Percentiles rank a stretch among this genome's conserved stretches.
Conservation (phyloP, 2,113 vertebrate genomes). For the Chinchilla lanigera region DNA sequence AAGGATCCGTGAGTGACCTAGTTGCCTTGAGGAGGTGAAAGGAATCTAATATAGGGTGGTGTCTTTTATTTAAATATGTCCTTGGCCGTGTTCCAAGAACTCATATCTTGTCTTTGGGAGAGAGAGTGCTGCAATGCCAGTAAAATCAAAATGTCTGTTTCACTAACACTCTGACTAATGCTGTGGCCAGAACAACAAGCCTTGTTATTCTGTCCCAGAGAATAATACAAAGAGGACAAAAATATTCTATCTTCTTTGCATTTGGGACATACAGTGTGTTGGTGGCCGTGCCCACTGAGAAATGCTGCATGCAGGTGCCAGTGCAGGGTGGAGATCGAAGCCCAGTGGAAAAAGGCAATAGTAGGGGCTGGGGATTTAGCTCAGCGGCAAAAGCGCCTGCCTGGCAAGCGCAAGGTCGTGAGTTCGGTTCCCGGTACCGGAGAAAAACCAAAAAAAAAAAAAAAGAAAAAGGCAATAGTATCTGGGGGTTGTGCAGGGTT, state of each 20-base stretch:
- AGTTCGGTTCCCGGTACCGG: no score
- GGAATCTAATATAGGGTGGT: background rate
- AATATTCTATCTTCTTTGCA: background rate
- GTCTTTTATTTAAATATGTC: background rate
- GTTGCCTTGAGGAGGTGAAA: background rate
- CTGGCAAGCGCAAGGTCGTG: no score
- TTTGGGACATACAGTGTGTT: background rate
- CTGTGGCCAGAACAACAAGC: background rate
- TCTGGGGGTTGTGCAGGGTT: background rate
- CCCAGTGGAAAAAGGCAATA: background rate
- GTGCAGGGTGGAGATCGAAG: background rate
- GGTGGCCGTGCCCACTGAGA: background rate
- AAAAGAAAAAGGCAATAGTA: background rate
- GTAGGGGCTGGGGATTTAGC: no score
- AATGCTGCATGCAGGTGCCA: background rate
- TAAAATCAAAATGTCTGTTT: constrained; percentile 2
- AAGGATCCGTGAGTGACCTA: background rate
- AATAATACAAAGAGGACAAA: background rate
- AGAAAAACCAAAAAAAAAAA: no score
- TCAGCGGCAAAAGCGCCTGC: no score
- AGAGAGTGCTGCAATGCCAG: background rate
- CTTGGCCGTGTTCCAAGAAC: background rate
- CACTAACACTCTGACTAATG: background rate
- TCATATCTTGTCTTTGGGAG: background rate
- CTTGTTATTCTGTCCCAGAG: background rate